Evolutionary conservation across 2,888 invertebrate genomes (phyloP).

Genomic region (Salpingus planirostris): DNA sequence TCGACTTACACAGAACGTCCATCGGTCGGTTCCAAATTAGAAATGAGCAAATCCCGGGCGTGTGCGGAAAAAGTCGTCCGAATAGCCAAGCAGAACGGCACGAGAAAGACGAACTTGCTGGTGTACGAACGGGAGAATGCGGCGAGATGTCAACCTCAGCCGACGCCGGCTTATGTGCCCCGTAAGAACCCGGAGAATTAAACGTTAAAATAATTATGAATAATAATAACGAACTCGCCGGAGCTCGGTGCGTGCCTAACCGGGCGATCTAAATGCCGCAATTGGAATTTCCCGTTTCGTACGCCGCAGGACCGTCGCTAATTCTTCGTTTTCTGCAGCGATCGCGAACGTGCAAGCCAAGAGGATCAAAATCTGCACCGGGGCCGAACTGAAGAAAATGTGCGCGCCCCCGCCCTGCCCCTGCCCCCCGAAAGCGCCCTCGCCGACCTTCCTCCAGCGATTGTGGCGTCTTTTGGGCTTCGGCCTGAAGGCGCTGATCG

Average conservation of each 20-base stretch:
- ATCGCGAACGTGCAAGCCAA: slow-evolving; percentile 32
- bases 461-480: slow-evolving; percentile 21
- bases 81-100: slow-evolving; percentile 5
- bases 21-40: no score
- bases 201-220: slow-evolving; percentile 13
- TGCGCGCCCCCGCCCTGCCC: slow-evolving; percentile 33
- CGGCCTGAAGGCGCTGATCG: slow-evolving; percentile 34
- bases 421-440: slow-evolving; percentile 22
- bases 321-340: slow-evolving; percentile 14
- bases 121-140: slow-evolving; percentile 7
- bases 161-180: slow-evolving; percentile 10
- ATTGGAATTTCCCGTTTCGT: no score
- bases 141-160: slow-evolving; percentile 1
- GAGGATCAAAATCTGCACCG: slow-evolving; percentile 37
- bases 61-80: slow-evolving; percentile 5
- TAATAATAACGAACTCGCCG: no score
- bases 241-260: slow-evolving; percentile 9
- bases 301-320: no score
- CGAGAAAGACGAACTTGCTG: slow-evolving; percentile 9
- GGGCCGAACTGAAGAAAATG: slow-evolving; percentile 35
- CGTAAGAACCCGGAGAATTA: slow-evolving; percentile 14
- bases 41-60: slow-evolving; percentile 7
- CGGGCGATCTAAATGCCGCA: slow-evolving; percentile 9
- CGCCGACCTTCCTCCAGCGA: slow-evolving; percentile 2
- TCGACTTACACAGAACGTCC: no score